A percentile compares a stretch with the other conserved stretches of the same genome.
Evolutionary conservation across 2,888 invertebrate species (phyloP).

Genomic region (Drosophila pegasa): DNA sequence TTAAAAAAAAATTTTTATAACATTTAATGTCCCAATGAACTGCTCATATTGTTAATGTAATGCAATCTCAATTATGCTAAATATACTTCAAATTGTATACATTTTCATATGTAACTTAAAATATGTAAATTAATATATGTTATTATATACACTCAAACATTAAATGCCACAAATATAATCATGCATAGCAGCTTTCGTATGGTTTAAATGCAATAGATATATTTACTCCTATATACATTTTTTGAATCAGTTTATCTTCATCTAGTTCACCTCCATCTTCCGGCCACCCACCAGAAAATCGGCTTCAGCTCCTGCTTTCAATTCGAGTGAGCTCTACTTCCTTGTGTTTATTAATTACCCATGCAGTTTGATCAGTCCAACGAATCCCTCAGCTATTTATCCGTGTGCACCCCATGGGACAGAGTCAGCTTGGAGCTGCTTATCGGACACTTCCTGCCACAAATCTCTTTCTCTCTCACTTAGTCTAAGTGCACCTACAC

Average conservation of each 20-base stretch:
- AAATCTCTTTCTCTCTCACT: slow-evolving; percentile 57
- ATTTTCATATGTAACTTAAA: no score
- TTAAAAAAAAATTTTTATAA: no score
- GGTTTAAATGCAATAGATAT: not conserved
- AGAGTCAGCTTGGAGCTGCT: slow-evolving; percentile 32
- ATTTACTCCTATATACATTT: not conserved
- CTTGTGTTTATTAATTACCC: slow-evolving; percentile 32
- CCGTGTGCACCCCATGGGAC: slow-evolving; percentile 13
- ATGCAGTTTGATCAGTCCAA: slow-evolving; percentile 38
- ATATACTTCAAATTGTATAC: no score
- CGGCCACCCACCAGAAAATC: slow-evolving; percentile 7
- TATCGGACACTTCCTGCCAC: slow-evolving; percentile 71
- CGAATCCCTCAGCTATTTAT: slow-evolving; percentile 17
- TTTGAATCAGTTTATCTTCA: not conserved
- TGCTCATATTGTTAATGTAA: no score
- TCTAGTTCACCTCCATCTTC: slow-evolving; percentile 16
- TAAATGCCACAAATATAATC: not conserved
- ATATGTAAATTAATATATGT: no score
- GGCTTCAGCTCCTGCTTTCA: slow-evolving; percentile 1
- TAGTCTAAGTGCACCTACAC: slow-evolving; percentile 48
- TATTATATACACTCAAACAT: not conserved
- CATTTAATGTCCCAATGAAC: no score
- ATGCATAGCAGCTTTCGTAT: not conserved
- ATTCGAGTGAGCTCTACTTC: not conserved
- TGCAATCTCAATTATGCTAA: no score